A percentile compares a stretch with the other conserved stretches of the same genome.
phyloP scores from a whole-genome alignment of 2,888 invertebrate species.

The Aspidapion aeneum region DNA sequence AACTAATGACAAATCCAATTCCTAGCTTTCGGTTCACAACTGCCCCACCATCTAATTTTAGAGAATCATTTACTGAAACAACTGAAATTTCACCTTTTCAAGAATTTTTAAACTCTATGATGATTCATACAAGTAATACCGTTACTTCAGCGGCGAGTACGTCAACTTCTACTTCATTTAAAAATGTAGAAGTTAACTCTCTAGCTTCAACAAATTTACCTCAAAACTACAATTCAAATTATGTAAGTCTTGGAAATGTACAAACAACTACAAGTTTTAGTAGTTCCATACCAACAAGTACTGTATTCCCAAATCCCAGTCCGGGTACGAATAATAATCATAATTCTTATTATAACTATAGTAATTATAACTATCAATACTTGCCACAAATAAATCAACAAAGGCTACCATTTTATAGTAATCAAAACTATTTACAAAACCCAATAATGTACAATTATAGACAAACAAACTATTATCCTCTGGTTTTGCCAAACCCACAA shows the following conservation, averaged over 20 bases:
- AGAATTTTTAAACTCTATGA: not conserved
- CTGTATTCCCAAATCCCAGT: not conserved
- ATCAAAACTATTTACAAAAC: slow-evolving; percentile 20
- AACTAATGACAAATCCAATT: not conserved
- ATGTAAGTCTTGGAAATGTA: not conserved
- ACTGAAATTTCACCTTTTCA: not conserved
- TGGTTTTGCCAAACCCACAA: slow-evolving; percentile 11
- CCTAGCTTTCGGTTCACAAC: not conserved
- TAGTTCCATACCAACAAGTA: not conserved
- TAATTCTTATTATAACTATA: not conserved
- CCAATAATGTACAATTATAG: slow-evolving; percentile 18
- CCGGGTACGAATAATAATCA: not conserved
- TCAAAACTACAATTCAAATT: not conserved
- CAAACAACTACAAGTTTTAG: not conserved
- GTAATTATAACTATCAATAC: slow-evolving; percentile 15
- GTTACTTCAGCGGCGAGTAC: not conserved
- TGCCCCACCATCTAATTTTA: not conserved
- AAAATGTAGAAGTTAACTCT: not conserved
- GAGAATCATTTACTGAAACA: not conserved
- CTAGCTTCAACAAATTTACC: not conserved
- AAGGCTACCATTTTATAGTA: slow-evolving; percentile 16
- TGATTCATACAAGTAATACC: too few relatives aligned
- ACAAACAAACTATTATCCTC: slow-evolving; percentile 19
- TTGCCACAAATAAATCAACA: slow-evolving; percentile 24
- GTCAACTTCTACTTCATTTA: not conserved